Conservation (phyloP, 2,113 vertebrate species). For the Indri indri region DNA sequence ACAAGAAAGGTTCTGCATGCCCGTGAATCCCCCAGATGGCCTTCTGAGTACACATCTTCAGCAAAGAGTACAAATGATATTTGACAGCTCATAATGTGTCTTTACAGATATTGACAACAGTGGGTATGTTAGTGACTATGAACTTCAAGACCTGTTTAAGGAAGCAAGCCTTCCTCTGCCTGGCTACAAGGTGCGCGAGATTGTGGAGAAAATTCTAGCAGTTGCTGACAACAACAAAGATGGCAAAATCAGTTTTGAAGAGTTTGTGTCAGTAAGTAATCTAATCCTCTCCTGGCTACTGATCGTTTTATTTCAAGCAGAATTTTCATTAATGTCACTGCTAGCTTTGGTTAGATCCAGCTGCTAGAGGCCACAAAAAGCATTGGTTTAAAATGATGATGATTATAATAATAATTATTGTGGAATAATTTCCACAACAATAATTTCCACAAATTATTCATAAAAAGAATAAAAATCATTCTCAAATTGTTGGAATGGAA, state of each 20-base stretch:
- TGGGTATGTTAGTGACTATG: constrained; percentile 96
- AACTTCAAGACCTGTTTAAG: constrained; percentile 97
- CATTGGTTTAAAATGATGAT: neutral
- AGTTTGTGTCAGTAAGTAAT: constrained; percentile 94
- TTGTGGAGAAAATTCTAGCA: constrained; percentile 91
- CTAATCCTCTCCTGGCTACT: neutral
- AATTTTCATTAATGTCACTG: neutral
- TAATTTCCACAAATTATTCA: neutral
- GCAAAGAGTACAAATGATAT: neutral
- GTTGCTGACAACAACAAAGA: constrained; percentile 95
- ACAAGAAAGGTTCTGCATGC: neutral
- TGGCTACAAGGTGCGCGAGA: constrained; percentile 95
- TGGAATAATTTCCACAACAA: neutral
- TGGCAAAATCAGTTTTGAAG: constrained; percentile 96
- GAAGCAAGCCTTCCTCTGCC: constrained; percentile 95
- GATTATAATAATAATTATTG: neutral
- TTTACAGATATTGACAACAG: constrained; percentile 95
- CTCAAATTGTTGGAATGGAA: neutral
- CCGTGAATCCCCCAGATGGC: neutral
- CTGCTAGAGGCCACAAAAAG: neutral
- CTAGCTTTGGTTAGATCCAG: neutral
- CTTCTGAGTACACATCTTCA: neutral
- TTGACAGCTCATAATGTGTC: constrained; percentile 10
- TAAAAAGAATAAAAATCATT: neutral
- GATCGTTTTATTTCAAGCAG: neutral